These are phyloP conservation scores for Papilio gigon DNA, from an alignment of 2,888 invertebrate species.

Conservation along the genomic window DNA sequence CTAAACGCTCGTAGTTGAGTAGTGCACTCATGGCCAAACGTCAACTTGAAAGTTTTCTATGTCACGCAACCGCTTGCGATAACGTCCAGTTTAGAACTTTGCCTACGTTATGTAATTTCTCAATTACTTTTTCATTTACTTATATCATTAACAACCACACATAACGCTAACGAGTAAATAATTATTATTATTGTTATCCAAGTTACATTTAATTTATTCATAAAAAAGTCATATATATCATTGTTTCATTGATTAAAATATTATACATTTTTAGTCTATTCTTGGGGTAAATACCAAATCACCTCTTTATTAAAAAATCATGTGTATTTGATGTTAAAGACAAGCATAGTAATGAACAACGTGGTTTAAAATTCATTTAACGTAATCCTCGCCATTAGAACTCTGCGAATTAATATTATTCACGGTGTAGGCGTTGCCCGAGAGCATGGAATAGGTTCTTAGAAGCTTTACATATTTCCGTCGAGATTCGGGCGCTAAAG, in stretches of 20 bases:
- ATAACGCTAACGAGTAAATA: neutral
- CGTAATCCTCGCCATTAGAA: conserved; percentile 34
- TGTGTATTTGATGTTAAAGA: conserved; percentile 12
- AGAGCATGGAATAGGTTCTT: conserved; percentile 32
- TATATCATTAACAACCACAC: conserved; percentile 1
- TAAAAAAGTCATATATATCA: too few relatives aligned
- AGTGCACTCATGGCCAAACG: conserved; percentile 27
- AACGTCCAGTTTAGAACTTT: conserved; percentile 14
- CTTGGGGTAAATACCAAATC: too few relatives aligned
- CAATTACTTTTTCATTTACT: conserved; percentile 24
- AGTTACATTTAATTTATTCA: too few relatives aligned
- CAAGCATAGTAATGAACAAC: conserved; percentile 17
- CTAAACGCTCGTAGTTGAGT: conserved; percentile 10
- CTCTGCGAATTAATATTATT: conserved; percentile 39
- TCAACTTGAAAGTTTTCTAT: conserved; percentile 35
- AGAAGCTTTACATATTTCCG: conserved; percentile 40
- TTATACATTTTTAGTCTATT: too few relatives aligned
- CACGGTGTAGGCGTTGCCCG: conserved; percentile 30
- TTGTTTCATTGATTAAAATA: too few relatives aligned
- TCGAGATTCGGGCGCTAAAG: conserved; percentile 24
- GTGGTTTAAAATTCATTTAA: conserved; percentile 33
- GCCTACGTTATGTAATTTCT: conserved; percentile 27
- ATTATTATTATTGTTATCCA: too few relatives aligned
- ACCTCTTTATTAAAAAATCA: neutral
- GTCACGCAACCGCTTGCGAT: conserved; percentile 33